Conservation (phyloP, 2,888 invertebrate genomes). For the Drosophila falleni region DNA sequence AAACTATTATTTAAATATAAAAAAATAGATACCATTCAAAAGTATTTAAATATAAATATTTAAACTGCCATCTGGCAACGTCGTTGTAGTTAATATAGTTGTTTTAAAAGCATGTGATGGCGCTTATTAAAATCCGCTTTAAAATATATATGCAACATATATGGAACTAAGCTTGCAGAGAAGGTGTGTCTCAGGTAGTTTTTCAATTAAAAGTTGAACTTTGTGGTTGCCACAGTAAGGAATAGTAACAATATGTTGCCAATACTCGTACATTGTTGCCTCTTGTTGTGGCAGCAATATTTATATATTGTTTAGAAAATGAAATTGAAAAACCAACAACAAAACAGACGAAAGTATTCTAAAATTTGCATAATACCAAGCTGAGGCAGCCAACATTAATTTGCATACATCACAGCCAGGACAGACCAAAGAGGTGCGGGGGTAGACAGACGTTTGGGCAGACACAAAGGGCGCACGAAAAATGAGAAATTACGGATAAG, state of each 20-base stretch:
- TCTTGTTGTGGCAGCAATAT: conserved; percentile 15
- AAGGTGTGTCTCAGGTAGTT: conserved; percentile 51
- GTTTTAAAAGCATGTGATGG: conserved; percentile 39
- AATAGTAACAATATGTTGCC: conserved; percentile 40
- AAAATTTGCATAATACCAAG: conserved; percentile 61
- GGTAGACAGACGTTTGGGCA: conserved; percentile 7
- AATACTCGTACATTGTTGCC: conserved; percentile 35
- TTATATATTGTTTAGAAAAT: conserved; percentile 56
- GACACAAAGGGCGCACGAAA: conserved; percentile 39
- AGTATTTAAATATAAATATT: conserved; percentile 15
- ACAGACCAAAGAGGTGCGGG: not conserved
- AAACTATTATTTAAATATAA: not conserved
- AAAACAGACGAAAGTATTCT: conserved; percentile 36
- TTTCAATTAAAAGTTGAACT: conserved; percentile 69
- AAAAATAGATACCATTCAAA: not conserved
- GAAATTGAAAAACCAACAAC: conserved; percentile 65
- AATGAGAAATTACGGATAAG: conserved; percentile 50
- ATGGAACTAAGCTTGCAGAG: not conserved
- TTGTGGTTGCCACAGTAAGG: conserved; percentile 21
- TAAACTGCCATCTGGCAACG: conserved; percentile 7
- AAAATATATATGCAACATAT: conserved; percentile 8
- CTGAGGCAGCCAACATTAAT: conserved; percentile 52
- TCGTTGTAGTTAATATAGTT: conserved; percentile 2
- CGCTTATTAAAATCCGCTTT: conserved; percentile 49
- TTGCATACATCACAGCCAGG: conserved; percentile 54